Conservation (phyloP, 1,140 invertebrate genomes). For the Pachyrhynchus sulphureomaculatus region DNA sequence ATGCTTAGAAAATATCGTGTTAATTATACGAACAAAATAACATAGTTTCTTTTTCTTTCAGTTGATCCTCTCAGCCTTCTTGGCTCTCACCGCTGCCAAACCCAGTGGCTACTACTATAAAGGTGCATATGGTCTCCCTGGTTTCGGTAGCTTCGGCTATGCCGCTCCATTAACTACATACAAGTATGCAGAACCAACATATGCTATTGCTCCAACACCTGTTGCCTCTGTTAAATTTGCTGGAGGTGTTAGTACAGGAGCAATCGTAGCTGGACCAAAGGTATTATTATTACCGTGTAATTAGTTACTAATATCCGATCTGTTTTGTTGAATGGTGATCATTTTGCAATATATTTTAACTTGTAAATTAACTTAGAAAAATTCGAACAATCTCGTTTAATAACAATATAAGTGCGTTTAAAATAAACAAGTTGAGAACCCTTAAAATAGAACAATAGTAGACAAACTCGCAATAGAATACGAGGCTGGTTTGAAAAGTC, state of each 20-base stretch:
- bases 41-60: too few species aligned
- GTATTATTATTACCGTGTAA: neutral
- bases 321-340: too few species aligned
- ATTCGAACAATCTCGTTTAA: too few species aligned
- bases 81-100: slow-evolving; percentile 6
- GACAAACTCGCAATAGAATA: neutral
- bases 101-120: neutral
- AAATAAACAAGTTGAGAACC: too few species aligned
- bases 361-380: too few species aligned
- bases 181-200: neutral
- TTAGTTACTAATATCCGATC: neutral
- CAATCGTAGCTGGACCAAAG: slow-evolving; percentile 10
- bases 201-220: neutral
- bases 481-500: too few species aligned
- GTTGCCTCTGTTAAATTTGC: neutral
- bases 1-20: too few species aligned
- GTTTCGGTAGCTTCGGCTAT: neutral
- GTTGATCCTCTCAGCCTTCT: slow-evolving; percentile 10
- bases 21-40: too few species aligned
- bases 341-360: too few species aligned
- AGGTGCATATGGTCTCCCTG: neutral
- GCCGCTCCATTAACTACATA: neutral
- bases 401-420: too few species aligned
- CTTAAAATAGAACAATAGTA: too few species aligned
- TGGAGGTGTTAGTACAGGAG: slow-evolving; percentile 9